Percentiles rank a stretch among this genome's conserved stretches.
These are phyloP conservation scores for Oopsacas minuta DNA, from an alignment of 37 sponge, comb jelly and placozoan genomes.

Conservation along the genomic window DNA sequence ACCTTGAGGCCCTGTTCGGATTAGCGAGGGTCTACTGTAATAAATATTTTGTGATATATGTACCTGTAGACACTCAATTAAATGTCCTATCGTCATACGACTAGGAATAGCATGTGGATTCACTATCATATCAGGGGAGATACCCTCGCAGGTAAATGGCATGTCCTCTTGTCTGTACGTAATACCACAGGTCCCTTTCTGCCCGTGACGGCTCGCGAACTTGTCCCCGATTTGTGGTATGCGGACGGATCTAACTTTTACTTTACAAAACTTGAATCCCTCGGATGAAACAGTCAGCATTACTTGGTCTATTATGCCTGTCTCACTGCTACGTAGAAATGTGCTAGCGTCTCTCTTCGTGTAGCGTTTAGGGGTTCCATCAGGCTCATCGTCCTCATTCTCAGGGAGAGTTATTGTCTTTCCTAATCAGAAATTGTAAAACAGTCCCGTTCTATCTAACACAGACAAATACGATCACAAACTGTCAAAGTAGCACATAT, in stretches of 20 bases:
- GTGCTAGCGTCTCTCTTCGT: slow-evolving; percentile 90
- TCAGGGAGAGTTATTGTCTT: slow-evolving; percentile 92
- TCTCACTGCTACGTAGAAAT: slow-evolving; percentile 81
- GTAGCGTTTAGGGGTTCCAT: slow-evolving; percentile 64
- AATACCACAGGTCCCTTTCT: slow-evolving; percentile 98
- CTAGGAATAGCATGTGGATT: slow-evolving; percentile 98
- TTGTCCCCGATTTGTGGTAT: slow-evolving; percentile 99
- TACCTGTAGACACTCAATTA: slow-evolving; percentile 98
- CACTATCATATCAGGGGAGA: slow-evolving; percentile 91
- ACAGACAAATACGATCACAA: too few relatives aligned
- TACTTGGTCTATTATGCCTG: slow-evolving; percentile 94
- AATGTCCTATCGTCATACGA: slow-evolving; percentile 98
- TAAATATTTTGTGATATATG: too few relatives aligned
- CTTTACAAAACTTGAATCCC: slow-evolving; percentile 97
- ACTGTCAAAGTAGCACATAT: too few relatives aligned
- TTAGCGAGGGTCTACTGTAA: too few relatives aligned
- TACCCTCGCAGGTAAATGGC: slow-evolving; percentile 99
- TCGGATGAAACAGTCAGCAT: slow-evolving; percentile 94
- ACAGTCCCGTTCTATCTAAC: too few relatives aligned
- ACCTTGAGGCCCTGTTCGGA: too few relatives aligned
- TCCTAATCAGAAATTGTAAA: neutral
- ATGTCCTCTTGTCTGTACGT: slow-evolving; percentile 95
- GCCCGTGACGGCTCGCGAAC: slow-evolving; percentile 98
- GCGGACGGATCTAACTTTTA: slow-evolving; percentile 84
- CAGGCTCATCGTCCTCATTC: slow-evolving; percentile 86